These are phyloP conservation scores for Hydraecia micacea DNA, from an alignment of 2,888 invertebrate genomes.

Conservation along the genomic window DNA sequence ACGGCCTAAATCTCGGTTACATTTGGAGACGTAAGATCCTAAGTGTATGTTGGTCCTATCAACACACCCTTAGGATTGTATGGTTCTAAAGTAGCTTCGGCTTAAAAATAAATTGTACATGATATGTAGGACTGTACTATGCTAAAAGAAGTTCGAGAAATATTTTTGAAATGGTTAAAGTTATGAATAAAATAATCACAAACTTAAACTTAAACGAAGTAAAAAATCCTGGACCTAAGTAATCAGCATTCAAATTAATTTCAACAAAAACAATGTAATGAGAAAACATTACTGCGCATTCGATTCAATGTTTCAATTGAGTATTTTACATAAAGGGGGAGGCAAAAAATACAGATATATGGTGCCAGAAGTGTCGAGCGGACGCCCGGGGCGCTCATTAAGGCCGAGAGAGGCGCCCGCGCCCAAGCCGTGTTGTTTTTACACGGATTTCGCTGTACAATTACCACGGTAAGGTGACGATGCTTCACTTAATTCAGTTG, in stretches of 20 bases:
- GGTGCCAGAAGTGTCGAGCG: constrained; percentile 50
- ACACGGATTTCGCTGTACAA: constrained; percentile 70
- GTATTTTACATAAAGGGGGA: constrained; percentile 56
- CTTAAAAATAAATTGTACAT: constrained; percentile 17
- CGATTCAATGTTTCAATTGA: constrained; percentile 56
- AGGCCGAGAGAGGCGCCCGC: constrained; percentile 42
- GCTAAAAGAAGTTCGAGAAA: not conserved
- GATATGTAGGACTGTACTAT: not conserved
- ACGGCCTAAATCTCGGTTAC: constrained; percentile 61
- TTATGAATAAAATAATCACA: not conserved
- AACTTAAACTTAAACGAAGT: not conserved
- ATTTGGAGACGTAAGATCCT: constrained; percentile 59
- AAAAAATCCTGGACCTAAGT: constrained; percentile 16
- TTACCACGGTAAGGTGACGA: constrained; percentile 71
- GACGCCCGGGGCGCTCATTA: constrained; percentile 70
- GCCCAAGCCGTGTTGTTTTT: constrained; percentile 66
- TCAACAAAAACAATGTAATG: constrained; percentile 45
- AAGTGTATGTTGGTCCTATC: constrained; percentile 52
- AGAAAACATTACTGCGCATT: constrained; percentile 49
- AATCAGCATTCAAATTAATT: constrained; percentile 23
- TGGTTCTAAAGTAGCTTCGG: constrained; percentile 31
- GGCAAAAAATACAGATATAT: constrained; percentile 62
- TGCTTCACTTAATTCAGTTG: constrained; percentile 71
- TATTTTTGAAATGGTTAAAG: not conserved
- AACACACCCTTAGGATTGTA: constrained; percentile 36